Conservation (phyloP, 2,888 invertebrate genomes). For the Julus scanicus region DNA sequence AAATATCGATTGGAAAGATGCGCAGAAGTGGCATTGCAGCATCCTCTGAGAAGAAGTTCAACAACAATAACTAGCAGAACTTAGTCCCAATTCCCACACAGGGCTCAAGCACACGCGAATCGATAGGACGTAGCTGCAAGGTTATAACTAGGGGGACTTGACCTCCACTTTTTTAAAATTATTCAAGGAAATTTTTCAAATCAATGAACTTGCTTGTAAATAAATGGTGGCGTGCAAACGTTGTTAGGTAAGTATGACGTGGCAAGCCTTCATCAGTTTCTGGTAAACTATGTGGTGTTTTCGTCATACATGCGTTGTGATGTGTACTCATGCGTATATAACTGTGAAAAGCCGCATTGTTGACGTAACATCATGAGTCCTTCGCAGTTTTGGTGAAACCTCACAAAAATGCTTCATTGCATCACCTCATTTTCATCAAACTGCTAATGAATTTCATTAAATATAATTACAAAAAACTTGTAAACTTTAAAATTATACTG, state of each 20-base stretch:
- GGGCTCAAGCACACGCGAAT: constrained; percentile 26
- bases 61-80: neutral
- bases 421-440: neutral
- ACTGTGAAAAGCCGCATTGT: too few species aligned
- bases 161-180: neutral
- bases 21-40: neutral
- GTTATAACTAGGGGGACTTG: neutral
- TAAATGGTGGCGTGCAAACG: neutral
- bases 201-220: neutral
- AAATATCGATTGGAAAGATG: neutral
- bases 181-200: constrained; percentile 33
- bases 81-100: constrained; percentile 31
- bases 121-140: constrained; percentile 24
- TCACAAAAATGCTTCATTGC: neutral
- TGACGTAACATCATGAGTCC: neutral
- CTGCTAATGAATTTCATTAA: too few species aligned
- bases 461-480: too few species aligned
- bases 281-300: too few species aligned
- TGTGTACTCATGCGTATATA: neutral
- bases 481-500: too few species aligned
- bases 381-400: neutral
- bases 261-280: neutral
- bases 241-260: neutral
- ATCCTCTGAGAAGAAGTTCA: constrained; percentile 15
- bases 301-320: too few species aligned